phyloP scores from a whole-genome alignment of 2,797 vertebrate species.

The Myotis vivesi region DNA sequence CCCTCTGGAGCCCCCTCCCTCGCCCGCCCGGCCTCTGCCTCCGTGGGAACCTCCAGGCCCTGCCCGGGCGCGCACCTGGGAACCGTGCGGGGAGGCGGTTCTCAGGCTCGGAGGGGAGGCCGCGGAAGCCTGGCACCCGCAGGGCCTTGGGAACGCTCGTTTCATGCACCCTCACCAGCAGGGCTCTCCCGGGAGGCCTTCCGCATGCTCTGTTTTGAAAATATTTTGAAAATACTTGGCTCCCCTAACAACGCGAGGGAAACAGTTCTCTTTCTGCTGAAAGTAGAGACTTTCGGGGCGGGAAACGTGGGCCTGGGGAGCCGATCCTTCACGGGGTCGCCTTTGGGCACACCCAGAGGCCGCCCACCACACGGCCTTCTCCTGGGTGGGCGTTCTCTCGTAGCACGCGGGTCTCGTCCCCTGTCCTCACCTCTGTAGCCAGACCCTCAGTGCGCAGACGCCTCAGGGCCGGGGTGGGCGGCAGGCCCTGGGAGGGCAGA shows the following conservation, averaged over 20 bases:
- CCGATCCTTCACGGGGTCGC: not conserved
- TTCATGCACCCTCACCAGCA: not conserved
- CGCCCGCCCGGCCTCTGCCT: not conserved
- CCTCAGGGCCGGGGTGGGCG: fast-evolving
- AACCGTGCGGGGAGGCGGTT: fast-evolving
- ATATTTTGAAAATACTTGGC: slow-evolving; percentile 55
- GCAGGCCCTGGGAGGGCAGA: not conserved
- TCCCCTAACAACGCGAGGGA: not conserved
- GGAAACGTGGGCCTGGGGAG: fast-evolving
- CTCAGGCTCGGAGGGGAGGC: not conserved
- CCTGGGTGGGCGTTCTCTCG: fast-evolving
- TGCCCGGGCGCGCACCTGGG: slow-evolving; percentile 30
- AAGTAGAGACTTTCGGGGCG: not conserved
- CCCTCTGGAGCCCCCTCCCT: not conserved
- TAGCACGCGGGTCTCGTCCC: not conserved
- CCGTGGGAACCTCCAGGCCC: not conserved
- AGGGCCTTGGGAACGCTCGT: not conserved
- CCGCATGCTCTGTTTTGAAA: not conserved
- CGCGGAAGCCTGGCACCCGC: not conserved
- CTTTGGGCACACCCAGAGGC: fast-evolving
- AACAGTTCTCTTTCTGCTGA: not conserved
- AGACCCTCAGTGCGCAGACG: fast-evolving
- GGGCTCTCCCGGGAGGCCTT: not conserved
- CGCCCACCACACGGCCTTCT: fast-evolving
- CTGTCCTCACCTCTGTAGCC: fast-evolving